phyloP scores from a whole-genome alignment of 2,888 invertebrate species.

The Isoperla grammatica region DNA sequence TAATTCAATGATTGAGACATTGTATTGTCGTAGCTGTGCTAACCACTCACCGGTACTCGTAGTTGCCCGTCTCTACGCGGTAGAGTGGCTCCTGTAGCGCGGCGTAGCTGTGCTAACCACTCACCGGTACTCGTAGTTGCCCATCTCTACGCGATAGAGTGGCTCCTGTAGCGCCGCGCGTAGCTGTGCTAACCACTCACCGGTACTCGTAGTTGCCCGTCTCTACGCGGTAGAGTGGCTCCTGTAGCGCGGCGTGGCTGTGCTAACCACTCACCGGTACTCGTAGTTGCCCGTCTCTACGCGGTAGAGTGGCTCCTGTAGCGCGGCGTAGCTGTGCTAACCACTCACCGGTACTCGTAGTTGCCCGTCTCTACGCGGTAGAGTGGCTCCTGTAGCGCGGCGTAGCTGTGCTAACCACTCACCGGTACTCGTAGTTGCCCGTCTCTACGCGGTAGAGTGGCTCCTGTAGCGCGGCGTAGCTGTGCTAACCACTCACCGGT shows the following conservation, averaged over 20 bases:
- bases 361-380: slow-evolving; percentile 99
- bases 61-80: slow-evolving; percentile 97
- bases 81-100: slow-evolving; percentile 93
- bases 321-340: slow-evolving; percentile 80
- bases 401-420: slow-evolving; percentile 74
- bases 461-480: slow-evolving; percentile 91
- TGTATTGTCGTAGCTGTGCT: too few relatives aligned
- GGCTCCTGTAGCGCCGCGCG: slow-evolving; percentile 90
- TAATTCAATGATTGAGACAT: too few relatives aligned
- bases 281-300: slow-evolving; percentile 99
- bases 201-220: slow-evolving; percentile 99
- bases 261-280: slow-evolving; percentile 78
- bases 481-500: slow-evolving; percentile 84
- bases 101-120: slow-evolving; percentile 81
- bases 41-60: slow-evolving; percentile 89
- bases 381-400: slow-evolving; percentile 87
- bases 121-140: slow-evolving; percentile 93
- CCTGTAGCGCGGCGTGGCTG: slow-evolving; percentile 87
- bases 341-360: slow-evolving; percentile 85
- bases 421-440: slow-evolving; percentile 97
- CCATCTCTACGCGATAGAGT: slow-evolving; percentile 96
- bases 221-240: slow-evolving; percentile 95
- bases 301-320: slow-evolving; percentile 94
- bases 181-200: too few relatives aligned
- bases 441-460: slow-evolving; percentile 96